Evolutionary conservation across 2,888 invertebrate genomes (phyloP).

Genomic region (Salticus scenicus): DNA sequence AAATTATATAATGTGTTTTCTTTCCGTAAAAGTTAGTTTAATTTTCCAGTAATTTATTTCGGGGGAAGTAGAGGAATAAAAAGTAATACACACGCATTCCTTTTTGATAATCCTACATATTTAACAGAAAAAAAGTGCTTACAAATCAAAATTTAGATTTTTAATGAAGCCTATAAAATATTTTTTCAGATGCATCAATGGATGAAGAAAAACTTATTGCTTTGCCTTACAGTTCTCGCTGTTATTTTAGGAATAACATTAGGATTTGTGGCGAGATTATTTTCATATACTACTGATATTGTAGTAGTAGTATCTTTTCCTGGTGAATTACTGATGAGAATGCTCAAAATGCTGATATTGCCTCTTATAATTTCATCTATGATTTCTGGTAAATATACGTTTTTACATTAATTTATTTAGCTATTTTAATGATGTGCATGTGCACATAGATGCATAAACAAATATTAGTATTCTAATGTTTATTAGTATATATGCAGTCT

Average conservation of each 20-base stretch:
- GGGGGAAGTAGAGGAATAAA: too few species aligned
- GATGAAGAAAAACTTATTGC: slow-evolving; percentile 79
- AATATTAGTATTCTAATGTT: too few species aligned
- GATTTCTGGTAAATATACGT: slow-evolving; percentile 78
- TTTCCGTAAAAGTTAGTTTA: too few species aligned
- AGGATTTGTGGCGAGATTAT: slow-evolving; percentile 79
- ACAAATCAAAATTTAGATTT: too few species aligned
- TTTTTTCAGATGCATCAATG: slow-evolving; percentile 74
- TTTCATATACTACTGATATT: slow-evolving; percentile 77
- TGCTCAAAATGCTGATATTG: slow-evolving; percentile 82
- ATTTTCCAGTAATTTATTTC: too few species aligned
- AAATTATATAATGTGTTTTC: too few species aligned
- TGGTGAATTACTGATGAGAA: slow-evolving; percentile 82
- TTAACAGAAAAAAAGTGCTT: too few species aligned
- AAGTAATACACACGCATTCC: too few species aligned
- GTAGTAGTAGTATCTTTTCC: slow-evolving; percentile 81
- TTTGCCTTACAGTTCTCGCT: slow-evolving; percentile 79
- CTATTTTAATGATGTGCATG: too few species aligned
- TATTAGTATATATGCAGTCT: too few species aligned
- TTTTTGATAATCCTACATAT: too few species aligned
- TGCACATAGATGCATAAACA: too few species aligned
- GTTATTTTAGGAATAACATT: slow-evolving; percentile 79
- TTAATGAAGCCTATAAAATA: background rate
- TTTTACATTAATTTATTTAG: background rate
- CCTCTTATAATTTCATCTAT: slow-evolving; percentile 82